Evolutionary conservation across 2,797 vertebrate genomes (phyloP).

Genomic region (Xiphophorus birchmanni): DNA sequence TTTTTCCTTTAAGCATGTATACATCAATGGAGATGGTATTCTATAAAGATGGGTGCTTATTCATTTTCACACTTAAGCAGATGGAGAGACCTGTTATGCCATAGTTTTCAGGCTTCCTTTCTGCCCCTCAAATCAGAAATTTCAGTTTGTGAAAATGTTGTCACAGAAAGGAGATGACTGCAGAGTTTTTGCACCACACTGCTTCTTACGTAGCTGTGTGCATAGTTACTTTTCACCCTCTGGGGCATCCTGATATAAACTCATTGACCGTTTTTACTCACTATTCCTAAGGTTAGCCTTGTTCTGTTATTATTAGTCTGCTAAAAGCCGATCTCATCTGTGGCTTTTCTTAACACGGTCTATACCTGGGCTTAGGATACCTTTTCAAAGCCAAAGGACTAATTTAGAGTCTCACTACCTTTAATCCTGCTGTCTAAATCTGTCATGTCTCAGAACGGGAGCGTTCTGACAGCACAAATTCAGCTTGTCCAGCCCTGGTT

Average conservation of each 20-base stretch:
- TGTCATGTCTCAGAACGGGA: slow-evolving; percentile 28
- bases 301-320: slow-evolving; percentile 60
- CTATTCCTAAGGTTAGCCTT: slow-evolving; percentile 59
- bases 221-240: slow-evolving; percentile 19
- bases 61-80: background rate
- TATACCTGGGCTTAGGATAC: slow-evolving; percentile 33
- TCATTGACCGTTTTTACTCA: slow-evolving; percentile 49
- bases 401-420: slow-evolving; percentile 42
- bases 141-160: slow-evolving; percentile 29
- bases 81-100: background rate
- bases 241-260: slow-evolving; percentile 46
- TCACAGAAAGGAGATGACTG: slow-evolving; percentile 14
- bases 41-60: slow-evolving; percentile 26
- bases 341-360: slow-evolving; percentile 56
- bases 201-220: slow-evolving; percentile 21
- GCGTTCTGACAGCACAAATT: slow-evolving; percentile 5
- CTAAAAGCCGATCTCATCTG: slow-evolving; percentile 64
- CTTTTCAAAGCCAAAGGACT: slow-evolving; percentile 35
- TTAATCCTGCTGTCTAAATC: slow-evolving; percentile 53
- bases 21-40: slow-evolving; percentile 56
- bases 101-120: background rate
- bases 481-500: slow-evolving; percentile 29
- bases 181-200: slow-evolving; percentile 6
- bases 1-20: slow-evolving; percentile 62
- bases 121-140: slow-evolving; percentile 27